Percentiles rank a stretch among this genome's conserved stretches.
phyloP scores from a whole-genome alignment of 2,113 vertebrate species.

The Rhabdornis inornatus region DNA sequence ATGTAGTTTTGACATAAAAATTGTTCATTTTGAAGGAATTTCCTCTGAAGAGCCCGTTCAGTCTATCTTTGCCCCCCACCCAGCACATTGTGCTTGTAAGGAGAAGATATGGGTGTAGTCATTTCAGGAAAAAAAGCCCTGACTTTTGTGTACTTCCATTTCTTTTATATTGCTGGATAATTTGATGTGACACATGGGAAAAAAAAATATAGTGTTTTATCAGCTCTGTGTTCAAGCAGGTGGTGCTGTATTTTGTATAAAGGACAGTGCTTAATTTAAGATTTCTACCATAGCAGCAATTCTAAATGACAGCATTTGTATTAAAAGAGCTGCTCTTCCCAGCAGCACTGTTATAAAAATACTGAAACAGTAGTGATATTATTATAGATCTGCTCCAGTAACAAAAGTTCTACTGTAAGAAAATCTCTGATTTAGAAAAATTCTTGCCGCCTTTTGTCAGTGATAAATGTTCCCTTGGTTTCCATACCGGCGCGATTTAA shows the following conservation, averaged over 20 bases:
- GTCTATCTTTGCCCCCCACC: neutral
- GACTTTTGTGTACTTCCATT: conserved; percentile 40
- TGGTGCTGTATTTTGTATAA: conserved; percentile 56
- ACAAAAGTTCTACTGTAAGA: conserved; percentile 51
- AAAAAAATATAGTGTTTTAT: conserved; percentile 40
- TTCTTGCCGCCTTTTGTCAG: neutral
- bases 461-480: conserved; percentile 17
- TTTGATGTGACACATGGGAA: neutral
- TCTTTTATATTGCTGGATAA: conserved; percentile 36
- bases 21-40: conserved; percentile 10
- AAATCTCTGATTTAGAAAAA: conserved; percentile 50
- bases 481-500: neutral
- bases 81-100: conserved; percentile 18
- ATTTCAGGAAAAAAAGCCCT: conserved; percentile 4
- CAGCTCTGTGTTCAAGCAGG: conserved; percentile 55
- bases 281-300: conserved; percentile 49
- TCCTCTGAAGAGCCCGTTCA: neutral
- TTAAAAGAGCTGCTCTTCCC: conserved; percentile 52
- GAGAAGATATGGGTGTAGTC: neutral
- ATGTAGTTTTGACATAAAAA: neutral
- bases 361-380: conserved; percentile 65
- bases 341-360: conserved; percentile 57
- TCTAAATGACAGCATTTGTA: conserved; percentile 59
- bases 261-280: conserved; percentile 58
- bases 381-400: conserved; percentile 45